Base-by-base conservation (phyloP, 2,797 vertebrate genomes). In the Alosa sapidissima region DNA sequence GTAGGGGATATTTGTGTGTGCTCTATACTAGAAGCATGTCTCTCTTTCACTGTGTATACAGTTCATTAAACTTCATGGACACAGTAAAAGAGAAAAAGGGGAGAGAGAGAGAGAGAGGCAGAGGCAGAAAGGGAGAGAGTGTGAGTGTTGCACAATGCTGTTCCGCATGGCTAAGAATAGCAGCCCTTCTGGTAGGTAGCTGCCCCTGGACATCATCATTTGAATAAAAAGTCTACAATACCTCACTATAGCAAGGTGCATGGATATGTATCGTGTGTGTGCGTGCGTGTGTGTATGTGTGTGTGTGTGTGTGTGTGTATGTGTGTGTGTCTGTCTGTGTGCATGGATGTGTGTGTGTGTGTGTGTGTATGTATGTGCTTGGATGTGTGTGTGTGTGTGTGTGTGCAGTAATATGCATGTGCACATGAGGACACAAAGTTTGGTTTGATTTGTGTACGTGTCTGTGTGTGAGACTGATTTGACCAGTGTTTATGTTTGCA, bases 91-190 rank as follows among this genome's bases (percentile, higher is more conserved):
- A 65, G 24, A 65, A 28, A 24, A 24, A 8, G 5, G 6, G 21
- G 55, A 72, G 11, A 72, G 65, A 72, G 5, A 72, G 41, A 9
- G 36, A 47, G 36, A 47, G 41, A 78, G 72, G 47, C 13, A 19
- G 68, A 75, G 33, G 41, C 13, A 41, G 28, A 36, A 1, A 11
- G 54, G 84, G 48, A 21, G 47, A 51, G 21, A 24, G 19, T 33
- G 0, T 75, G 54, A 33, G 6, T 75, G 82, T 16, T n/a, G 33
- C 19, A 84, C 87, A 84, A 83, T 60, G 13, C 52, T 21, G 16
- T 28, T 24, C 82, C 41, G 75, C 24, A 83, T 19, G 1, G 60
- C 60, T 85, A 85, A 82, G 81, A 87, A 87, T 84, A 88, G 86
- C 21, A 81, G 65, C 13, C 48, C 85, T 83, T 45, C 68, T 62